phyloP scores from a whole-genome alignment of 2,888 invertebrate species.

The Macrosiphum euphorbiae region DNA sequence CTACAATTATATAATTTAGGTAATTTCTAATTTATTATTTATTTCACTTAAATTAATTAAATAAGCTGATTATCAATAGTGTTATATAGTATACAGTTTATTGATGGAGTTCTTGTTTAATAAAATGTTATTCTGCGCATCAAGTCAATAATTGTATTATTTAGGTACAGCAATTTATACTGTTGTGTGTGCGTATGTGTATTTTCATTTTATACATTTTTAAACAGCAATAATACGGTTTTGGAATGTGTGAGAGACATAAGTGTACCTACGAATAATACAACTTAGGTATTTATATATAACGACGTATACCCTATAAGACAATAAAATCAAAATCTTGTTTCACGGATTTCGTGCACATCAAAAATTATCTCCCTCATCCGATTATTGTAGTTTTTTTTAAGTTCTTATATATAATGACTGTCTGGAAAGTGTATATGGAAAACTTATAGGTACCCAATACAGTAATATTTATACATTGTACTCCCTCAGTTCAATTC shows the following conservation, averaged over 20 bases:
- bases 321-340: neutral
- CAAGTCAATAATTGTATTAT: neutral
- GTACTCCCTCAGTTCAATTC: neutral
- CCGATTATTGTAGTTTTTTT: neutral
- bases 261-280: neutral
- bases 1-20: neutral
- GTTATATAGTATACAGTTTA: neutral
- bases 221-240: neutral
- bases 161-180: neutral
- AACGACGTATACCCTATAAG: neutral
- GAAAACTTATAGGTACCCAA: neutral
- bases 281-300: neutral
- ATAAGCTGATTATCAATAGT: neutral
- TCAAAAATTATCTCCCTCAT: neutral
- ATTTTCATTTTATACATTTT: neutral
- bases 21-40: neutral
- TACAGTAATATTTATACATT: neutral
- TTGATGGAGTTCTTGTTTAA: neutral
- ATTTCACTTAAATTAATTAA: neutral
- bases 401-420: neutral
- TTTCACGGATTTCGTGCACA: neutral
- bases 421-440: neutral
- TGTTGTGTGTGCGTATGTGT: neutral
- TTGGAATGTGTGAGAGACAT: neutral
- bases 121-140: neutral